Evolutionary conservation across 2,888 invertebrate genomes (phyloP), one percentile per base, ranked within the genome.

Genomic region (Scaptomyza tumidula): DNA sequence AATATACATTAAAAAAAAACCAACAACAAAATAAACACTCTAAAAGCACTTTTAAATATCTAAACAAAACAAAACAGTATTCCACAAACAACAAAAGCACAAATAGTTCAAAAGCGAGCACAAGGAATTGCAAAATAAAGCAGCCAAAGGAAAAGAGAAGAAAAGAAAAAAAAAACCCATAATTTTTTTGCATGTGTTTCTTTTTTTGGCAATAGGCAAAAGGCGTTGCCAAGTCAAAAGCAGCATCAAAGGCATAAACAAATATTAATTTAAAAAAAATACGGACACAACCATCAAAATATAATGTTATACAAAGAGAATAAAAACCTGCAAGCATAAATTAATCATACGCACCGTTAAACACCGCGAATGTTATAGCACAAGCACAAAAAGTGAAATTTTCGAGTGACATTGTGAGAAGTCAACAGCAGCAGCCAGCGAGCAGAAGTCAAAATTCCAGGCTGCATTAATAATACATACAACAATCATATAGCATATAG

Each of bases 211-310:
- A 53, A 43, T 45, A 45, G 50, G 57, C 79, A 66, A 72, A 80
- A 87, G 81, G 81, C 81, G 88, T 82, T 88, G 84, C 67, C 86
- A 86, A 88, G 66, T 66, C 55, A 63, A 75, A 67, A 59, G 53
- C 68, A 54, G 44, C 52, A 45, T 13, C 54, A 56, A 14, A 14
- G 9, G 2, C 14, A 24, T 19, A 33, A 48, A 16, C 16, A 13
- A 29, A 43, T 41, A 50, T 39, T 41, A 44, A 63, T 50, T 14
- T 41, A 45, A 53, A 55, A 31, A 48, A 48, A 53, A 33, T 49
- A 37, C 52, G 70, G 52, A 67, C 80, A 66, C 60, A 35, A 57
- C n/a, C 29, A 24, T 2, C 9, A 49, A 9, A 61, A 43, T 45
- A 46, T 43, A 55, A 50, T 39, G 46, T 14, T 11, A 33, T 33